These are phyloP conservation scores for Myopa testacea DNA, from an alignment of 2,888 invertebrate genomes.

Conservation along the genomic window DNA sequence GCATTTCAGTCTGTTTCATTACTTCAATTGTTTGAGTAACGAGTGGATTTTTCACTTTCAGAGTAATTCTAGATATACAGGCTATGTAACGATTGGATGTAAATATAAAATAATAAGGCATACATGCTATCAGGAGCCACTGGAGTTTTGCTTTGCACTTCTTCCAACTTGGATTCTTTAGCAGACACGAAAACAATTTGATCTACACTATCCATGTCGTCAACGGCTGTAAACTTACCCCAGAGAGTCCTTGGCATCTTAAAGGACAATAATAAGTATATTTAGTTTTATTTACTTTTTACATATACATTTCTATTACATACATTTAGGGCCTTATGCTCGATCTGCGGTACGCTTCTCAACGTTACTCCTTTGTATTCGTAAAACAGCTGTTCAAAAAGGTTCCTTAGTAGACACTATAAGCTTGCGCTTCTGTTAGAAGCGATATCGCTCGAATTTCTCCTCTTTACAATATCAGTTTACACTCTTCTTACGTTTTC, in stretches of 20 bases:
- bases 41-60: constrained; percentile 63
- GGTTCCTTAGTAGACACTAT: no score
- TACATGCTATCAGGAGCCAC: constrained; percentile 51
- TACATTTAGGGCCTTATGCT: not conserved
- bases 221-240: constrained; percentile 50
- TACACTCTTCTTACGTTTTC: no score
- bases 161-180: constrained; percentile 58
- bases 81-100: no score
- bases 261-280: not conserved
- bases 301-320: not conserved
- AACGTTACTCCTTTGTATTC: not conserved
- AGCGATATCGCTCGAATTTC: no score
- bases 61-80: constrained; percentile 50
- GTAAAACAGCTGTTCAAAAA: not conserved
- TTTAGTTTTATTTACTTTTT: not conserved
- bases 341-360: not conserved
- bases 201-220: not conserved
- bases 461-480: no score
- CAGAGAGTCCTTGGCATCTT: constrained; percentile 51
- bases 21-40: constrained; percentile 68
- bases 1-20: constrained; percentile 67
- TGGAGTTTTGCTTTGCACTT: constrained; percentile 50
- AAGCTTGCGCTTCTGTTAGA: no score
- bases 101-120: not conserved
- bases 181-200: constrained; percentile 51